Evolutionary conservation across 2,797 vertebrate species (phyloP), one percentile per base, ranked within the genome.

Genomic region (Gallinago stenura): DNA sequence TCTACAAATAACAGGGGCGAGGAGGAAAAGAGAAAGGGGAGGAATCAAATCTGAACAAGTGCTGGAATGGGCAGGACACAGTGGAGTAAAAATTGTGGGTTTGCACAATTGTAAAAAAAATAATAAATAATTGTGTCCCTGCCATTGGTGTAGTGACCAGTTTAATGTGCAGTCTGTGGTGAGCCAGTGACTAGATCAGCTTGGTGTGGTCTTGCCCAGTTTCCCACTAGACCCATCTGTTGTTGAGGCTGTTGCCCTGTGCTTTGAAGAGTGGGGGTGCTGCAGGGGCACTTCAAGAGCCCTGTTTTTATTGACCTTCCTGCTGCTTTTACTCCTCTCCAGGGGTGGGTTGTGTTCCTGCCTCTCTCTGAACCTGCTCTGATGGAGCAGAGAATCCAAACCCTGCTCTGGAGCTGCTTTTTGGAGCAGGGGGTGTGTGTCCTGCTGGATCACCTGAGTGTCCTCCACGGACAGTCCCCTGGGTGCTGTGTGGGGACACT

Each of bases 121-220:
- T 15, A 51, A 12, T 8, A 50, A 48, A 24, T 21, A 46, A 46
- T 11, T 5, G 10, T 16, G 17, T 64, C 33, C 70, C 31, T 43
- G 3, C 41, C 1, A 5, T 19, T 2, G 12, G 53, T 41, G 54
- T 0, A 1, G 65, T 2, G 24, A 7, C 8, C 12, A 3, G 13
- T 10, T 35, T 15, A 4, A 1, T 0, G 5, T 4, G 51, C 37
- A 8, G 39, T 7, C 80, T 26, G 43, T 37, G 56, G 66, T 22
- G 8, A 17, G 45, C 9, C 31, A 21, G 28, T 30, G 51, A 65
- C 25, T 3, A 1, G 2, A 19, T 33, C 15, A 3, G 15, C 62
- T 65, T 56, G 2, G 45, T 58, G 21, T 45, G 60, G 6, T 9
- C 50, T 15, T 64, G n/a, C n/a, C 60, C 12, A 16, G 1, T 81